Base-by-base conservation (phyloP, 2,113 vertebrate species). In the Engraulis encrasicolus region DNA sequence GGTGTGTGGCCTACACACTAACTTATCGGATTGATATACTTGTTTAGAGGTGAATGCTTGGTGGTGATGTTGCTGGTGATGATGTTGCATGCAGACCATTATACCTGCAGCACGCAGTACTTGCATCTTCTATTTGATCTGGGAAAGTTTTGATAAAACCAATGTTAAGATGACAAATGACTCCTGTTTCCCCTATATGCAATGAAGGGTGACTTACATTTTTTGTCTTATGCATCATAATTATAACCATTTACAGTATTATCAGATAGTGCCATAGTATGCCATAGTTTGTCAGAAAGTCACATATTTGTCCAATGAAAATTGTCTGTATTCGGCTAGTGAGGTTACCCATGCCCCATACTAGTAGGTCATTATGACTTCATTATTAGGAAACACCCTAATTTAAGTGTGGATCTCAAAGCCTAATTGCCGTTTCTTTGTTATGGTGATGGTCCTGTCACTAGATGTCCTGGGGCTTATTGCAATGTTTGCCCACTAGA, bases 361-460 rank as follows among this genome's bases (percentile, higher is more conserved):
- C 66, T 74, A 27, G 7, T 34, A 34, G 31, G 66, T 17, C 27
- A 34, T 74, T 74, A 34, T 17, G 17, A 14, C 31, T 12, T 74
- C 31, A 34, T 74, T 74, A 74, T 74, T 34, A 71, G 3, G 5
- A 12, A 34, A 74, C 34, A 74, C 66, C 1, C 14, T 34, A 34
- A 15, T n/a, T 12, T 74, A 14, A 74, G 66, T 31, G 34, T 85
- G 84, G 78, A 27, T 14, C 66, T 31, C 27, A 74, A 82, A 82
- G 84, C 80, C 84, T 78, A 37, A 40, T 81, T 85, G 78, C 37
- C 34, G 38, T 27, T 48, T 61, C 80, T 36, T 49, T 74, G 66
- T 74, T 74, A 34, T 74, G 14, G 1, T 61, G 58, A 61, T 61
- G n/a, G 27, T 74, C 66, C 66, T 74, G 66, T 74, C 66, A 74